phyloP scores from a whole-genome alignment of 2,797 vertebrate species.

The Pseudomugil gertrudae region DNA sequence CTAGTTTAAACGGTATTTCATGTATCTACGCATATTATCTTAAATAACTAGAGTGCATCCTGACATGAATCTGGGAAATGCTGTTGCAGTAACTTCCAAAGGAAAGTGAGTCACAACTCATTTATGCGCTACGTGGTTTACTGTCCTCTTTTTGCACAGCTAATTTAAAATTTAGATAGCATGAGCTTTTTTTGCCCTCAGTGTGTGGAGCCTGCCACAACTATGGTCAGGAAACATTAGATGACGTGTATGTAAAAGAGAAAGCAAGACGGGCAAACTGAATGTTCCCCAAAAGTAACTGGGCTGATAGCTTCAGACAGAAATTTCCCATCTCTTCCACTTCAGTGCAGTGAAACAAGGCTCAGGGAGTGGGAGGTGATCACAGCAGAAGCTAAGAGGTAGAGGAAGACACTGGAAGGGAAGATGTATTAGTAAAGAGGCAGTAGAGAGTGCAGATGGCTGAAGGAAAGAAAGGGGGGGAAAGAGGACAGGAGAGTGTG shows the following conservation, averaged over 20 bases:
- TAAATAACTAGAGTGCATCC: neutral
- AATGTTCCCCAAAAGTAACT: constrained; percentile 28
- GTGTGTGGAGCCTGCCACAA: constrained; percentile 1
- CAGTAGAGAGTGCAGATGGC: constrained; percentile 12
- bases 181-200: too few species aligned
- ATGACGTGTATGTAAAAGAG: constrained; percentile 5
- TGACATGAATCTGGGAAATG: too few species aligned
- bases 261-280: constrained; percentile 30
- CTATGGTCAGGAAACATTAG: neutral
- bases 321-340: constrained; percentile 49
- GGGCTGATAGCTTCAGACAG: constrained; percentile 49
- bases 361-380: constrained; percentile 60
- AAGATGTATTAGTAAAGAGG: constrained; percentile 48
- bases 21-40: neutral
- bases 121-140: too few species aligned
- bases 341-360: constrained; percentile 34
- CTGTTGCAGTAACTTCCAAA: too few species aligned
- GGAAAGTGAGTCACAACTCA: too few species aligned
- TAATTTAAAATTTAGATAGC: neutral
- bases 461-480: constrained; percentile 6
- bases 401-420: constrained; percentile 12
- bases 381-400: constrained; percentile 29
- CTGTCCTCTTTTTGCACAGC: neutral
- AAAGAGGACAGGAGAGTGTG: constrained; percentile 2
- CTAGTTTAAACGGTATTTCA: neutral